Conservation (phyloP, 92 coral and sea anemone genomes). For the Heteractis magnifica region DNA sequence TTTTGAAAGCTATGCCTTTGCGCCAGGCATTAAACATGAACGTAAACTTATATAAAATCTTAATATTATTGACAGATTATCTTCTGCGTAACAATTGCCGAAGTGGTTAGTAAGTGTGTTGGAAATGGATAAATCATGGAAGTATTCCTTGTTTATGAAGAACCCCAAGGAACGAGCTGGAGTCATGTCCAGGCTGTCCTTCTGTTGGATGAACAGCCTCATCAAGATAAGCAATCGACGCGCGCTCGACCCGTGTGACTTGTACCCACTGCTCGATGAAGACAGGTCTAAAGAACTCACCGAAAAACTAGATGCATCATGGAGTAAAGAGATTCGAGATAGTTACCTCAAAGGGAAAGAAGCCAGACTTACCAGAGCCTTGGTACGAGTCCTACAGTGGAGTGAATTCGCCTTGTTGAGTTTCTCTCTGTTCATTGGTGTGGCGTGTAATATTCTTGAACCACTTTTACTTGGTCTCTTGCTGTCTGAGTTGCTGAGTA, state of each 20-base stretch:
- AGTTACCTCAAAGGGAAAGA: conserved; percentile 64
- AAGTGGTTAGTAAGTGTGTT: background rate
- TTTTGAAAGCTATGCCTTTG: too few relatives aligned
- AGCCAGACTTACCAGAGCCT: conserved; percentile 71
- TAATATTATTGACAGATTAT: background rate
- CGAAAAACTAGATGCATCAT: conserved; percentile 65
- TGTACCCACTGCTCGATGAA: conserved; percentile 77
- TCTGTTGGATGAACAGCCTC: conserved; percentile 75
- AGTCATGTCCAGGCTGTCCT: conserved; percentile 63
- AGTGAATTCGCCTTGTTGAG: conserved; percentile 67
- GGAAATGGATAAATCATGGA: conserved; percentile 67
- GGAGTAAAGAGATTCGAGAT: conserved; percentile 69
- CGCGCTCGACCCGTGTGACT: conserved; percentile 71
- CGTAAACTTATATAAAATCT: too few relatives aligned
- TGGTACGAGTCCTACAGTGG: conserved; percentile 72
- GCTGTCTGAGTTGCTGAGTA: conserved; percentile 54
- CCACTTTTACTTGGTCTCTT: conserved; percentile 74
- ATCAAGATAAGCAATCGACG: conserved; percentile 70
- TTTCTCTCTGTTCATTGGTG: conserved; percentile 69
- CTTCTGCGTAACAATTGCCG: background rate
- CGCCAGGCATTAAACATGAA: too few relatives aligned
- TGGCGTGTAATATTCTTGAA: conserved; percentile 80
- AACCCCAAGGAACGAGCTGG: conserved; percentile 92
- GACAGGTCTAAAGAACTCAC: conserved; percentile 74
- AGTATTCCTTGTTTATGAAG: conserved; percentile 79